Conservation (phyloP, 2,888 invertebrate genomes). For the Zygogramma bicolorata region DNA sequence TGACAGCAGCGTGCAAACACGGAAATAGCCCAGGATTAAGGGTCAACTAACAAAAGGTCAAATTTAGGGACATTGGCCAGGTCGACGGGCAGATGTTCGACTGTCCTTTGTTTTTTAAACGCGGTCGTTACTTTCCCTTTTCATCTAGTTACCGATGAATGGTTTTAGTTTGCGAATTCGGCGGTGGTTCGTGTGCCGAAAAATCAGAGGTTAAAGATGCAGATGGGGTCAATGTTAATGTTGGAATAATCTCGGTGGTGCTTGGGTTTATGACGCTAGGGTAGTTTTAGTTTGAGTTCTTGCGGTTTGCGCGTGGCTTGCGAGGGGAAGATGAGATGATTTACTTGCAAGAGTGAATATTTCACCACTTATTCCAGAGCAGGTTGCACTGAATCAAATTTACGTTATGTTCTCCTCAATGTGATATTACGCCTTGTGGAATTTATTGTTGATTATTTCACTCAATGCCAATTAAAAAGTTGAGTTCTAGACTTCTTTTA, state of each 20-base stretch:
- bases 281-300: slow-evolving; percentile 20
- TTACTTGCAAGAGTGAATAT: slow-evolving; percentile 5
- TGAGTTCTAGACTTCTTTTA: too few relatives aligned
- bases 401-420: not conserved
- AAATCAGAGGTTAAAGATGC: slow-evolving; percentile 28
- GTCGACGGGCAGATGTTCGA: slow-evolving; percentile 35
- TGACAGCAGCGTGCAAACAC: slow-evolving; percentile 43
- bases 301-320: slow-evolving; percentile 25
- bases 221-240: slow-evolving; percentile 27
- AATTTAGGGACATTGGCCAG: slow-evolving; percentile 62
- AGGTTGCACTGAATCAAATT: not conserved
- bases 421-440: too few relatives aligned
- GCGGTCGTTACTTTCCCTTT: slow-evolving; percentile 35
- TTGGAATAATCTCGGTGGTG: slow-evolving; percentile 23
- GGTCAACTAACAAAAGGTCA: slow-evolving; percentile 59
- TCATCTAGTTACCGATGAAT: slow-evolving; percentile 13
- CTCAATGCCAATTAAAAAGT: too few relatives aligned
- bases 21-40: slow-evolving; percentile 49
- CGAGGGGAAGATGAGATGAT: slow-evolving; percentile 9
- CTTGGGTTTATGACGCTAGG: slow-evolving; percentile 12
- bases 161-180: slow-evolving; percentile 31
- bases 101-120: slow-evolving; percentile 35
- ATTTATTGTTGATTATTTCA: too few relatives aligned
- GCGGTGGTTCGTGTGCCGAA: slow-evolving; percentile 28
- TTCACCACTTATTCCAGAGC: not conserved